Conservation (phyloP, 2,888 invertebrate genomes). For the Nomada flava region DNA sequence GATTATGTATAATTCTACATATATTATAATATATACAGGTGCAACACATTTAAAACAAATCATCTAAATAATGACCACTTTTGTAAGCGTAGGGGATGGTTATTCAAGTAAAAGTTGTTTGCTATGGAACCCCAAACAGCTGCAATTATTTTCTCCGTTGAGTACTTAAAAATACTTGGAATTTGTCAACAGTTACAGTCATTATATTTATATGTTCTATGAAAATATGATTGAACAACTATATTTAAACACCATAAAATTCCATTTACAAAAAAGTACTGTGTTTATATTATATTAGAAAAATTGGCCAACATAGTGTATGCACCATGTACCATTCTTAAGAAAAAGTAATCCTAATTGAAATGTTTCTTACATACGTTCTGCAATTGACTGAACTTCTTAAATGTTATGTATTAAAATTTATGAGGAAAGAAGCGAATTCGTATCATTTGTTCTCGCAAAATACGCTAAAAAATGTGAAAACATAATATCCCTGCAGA, state of each 20-base stretch:
- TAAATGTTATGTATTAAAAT: background rate
- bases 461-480: background rate
- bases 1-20: slow-evolving; percentile 17
- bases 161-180: background rate
- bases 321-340: no score
- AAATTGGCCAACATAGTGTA: no score
- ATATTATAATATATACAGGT: slow-evolving; percentile 10
- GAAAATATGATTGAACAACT: background rate
- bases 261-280: background rate
- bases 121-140: background rate
- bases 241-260: background rate
- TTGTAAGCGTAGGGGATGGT: background rate
- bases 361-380: background rate
- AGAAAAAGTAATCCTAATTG: no score
- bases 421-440: background rate
- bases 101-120: slow-evolving; percentile 4
- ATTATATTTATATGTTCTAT: background rate
- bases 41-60: slow-evolving; percentile 22
- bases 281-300: no score
- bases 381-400: background rate
- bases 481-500: background rate
- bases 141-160: background rate
- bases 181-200: background rate
- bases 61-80: background rate
- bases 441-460: background rate